phyloP scores from a whole-genome alignment of 2,797 vertebrate species.

The Paedocypris micromegethes region DNA sequence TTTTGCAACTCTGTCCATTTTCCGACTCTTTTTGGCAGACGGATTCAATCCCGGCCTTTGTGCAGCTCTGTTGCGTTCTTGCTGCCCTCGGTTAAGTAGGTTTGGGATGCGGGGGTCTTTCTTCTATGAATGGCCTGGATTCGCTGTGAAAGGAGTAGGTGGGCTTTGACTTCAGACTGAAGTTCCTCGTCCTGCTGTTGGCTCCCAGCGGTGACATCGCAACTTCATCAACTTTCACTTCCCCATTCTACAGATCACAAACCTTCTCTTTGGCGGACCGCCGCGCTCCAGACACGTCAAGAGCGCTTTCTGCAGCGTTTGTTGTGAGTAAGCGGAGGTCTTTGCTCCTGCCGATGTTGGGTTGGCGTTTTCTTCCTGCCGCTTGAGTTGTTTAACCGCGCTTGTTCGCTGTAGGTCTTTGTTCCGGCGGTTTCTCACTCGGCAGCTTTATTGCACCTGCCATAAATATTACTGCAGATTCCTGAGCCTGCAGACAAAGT shows the following conservation, averaged over 20 bases:
- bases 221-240: slow-evolving; percentile 28
- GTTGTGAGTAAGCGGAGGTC: slow-evolving; percentile 22
- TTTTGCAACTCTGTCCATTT: neutral
- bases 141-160: slow-evolving; percentile 4
- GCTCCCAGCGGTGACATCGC: slow-evolving; percentile 12
- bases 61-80: slow-evolving; percentile 1
- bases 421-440: slow-evolving; percentile 11
- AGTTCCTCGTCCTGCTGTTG: slow-evolving; percentile 10
- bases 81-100: slow-evolving; percentile 8
- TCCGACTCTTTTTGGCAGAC: too few species aligned
- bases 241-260: slow-evolving; percentile 21
- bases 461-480: slow-evolving; percentile 9
- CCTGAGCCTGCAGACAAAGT: neutral
- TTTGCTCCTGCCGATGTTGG: neutral
- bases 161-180: slow-evolving; percentile 3
- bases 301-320: slow-evolving; percentile 14
- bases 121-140: neutral
- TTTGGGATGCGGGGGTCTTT: neutral
- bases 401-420: neutral
- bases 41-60: slow-evolving; percentile 6
- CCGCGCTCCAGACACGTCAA: slow-evolving; percentile 16
- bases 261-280: slow-evolving; percentile 1
- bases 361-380: neutral
- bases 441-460: neutral
- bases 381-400: neutral